phyloP scores from a whole-genome alignment of 2,888 invertebrate genomes.

The Onthophagus sagittarius region DNA sequence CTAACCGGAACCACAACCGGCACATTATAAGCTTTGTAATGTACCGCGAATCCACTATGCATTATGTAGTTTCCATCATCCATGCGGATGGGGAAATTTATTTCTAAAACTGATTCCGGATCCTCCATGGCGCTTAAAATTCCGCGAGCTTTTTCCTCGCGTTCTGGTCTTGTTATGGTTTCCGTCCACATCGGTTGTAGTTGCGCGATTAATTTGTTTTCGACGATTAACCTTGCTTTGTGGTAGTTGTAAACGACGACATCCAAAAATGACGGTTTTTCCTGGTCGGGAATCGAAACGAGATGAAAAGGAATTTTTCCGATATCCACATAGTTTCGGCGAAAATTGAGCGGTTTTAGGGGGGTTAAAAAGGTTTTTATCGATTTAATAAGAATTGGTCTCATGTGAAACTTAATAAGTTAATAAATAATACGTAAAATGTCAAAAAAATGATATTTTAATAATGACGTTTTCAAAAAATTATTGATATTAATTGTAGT shows the following conservation, averaged over 20 bases:
- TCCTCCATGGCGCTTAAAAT: constrained; percentile 63
- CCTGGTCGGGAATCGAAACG: constrained; percentile 6
- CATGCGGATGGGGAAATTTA: constrained; percentile 66
- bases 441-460: neutral
- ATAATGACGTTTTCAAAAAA: neutral
- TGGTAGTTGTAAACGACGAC: constrained; percentile 71
- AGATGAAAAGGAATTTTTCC: constrained; percentile 19
- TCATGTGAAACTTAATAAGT: neutral
- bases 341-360: no score
- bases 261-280: constrained; percentile 55
- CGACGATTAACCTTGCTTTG: constrained; percentile 54
- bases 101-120: constrained; percentile 62
- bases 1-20: constrained; percentile 50
- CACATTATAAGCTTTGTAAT: constrained; percentile 69
- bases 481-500: no score
- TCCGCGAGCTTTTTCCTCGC: constrained; percentile 59
- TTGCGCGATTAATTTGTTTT: constrained; percentile 55
- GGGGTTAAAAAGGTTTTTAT: neutral
- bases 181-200: constrained; percentile 41
- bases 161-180: constrained; percentile 53
- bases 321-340: constrained; percentile 14
- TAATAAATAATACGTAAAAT: neutral
- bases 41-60: constrained; percentile 66
- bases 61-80: constrained; percentile 69
- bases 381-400: neutral